Evolutionary conservation across 2,113 vertebrate species (phyloP), one percentile per base, ranked within the genome.

Genomic region (Caranx ignobilis): DNA sequence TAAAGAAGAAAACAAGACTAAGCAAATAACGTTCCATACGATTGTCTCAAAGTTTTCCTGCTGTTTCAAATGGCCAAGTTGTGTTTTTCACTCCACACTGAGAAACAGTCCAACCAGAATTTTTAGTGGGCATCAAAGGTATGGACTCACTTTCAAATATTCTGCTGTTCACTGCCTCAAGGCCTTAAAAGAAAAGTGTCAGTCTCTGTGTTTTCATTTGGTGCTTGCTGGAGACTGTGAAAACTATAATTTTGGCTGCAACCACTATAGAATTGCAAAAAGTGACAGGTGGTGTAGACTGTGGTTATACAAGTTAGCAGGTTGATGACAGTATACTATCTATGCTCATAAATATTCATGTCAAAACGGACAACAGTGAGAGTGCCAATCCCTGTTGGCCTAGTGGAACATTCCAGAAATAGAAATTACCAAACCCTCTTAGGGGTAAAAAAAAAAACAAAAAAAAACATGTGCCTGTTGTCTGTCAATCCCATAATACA

Each of bases 281-380:
- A 2, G 16, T 41, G 26, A 57, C 16, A 63, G n/a, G 19, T 34
- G 18, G 26, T 43, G 9, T 10, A 32, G 64, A 76, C 45, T 71
- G 12, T 35, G 5, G 31, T 34, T 79, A 39, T 11, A 35, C 32
- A 67, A 63, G 73, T 67, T 50, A 50, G 26, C 45, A 50, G 16
- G 64, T 62, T 65, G 71, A 74, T 74, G 34, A 55, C 34, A 12
- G 43, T 16, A 32, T 26, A n/a, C 61, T 43, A 77, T 72, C 8
- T 55, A 56, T 60, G 35, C 18, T 35, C 32, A 56, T 75, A 59
- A 83, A 78, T 78, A 87, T 84, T 82, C 72, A 79, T 60, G 31
- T 34, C 21, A 56, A 41, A 37, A 60, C 2, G 59, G n/a, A 57
- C 43, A 63, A 52, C 32, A 76, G n/a, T 37, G 68, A 6, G 64